These are phyloP conservation scores for Spinibarbus caldwelli DNA, from an alignment of 2,797 vertebrate species.

Conservation along the genomic window DNA sequence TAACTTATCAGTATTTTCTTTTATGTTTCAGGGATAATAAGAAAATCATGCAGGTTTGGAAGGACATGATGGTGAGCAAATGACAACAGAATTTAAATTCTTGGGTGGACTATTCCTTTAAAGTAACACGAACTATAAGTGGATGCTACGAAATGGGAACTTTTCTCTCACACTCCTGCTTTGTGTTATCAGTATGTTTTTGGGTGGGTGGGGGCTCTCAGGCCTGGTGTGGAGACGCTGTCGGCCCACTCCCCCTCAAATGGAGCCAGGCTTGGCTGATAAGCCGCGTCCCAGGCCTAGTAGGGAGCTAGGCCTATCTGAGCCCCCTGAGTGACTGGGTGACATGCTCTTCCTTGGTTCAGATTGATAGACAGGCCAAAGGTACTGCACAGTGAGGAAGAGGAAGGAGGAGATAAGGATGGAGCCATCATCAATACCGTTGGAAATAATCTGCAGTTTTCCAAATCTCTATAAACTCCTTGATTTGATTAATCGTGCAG, in stretches of 20 bases:
- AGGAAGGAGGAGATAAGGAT: slow-evolving; percentile 51
- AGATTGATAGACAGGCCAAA: slow-evolving; percentile 75
- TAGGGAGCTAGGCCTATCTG: slow-evolving; percentile 86
- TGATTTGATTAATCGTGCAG: slow-evolving; percentile 4
- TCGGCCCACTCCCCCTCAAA: slow-evolving; percentile 55
- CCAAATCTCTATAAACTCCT: neutral
- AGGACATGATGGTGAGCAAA: neutral
- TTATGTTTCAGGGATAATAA: neutral
- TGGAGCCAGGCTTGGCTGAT: slow-evolving; percentile 86
- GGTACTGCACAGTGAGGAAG: slow-evolving; percentile 57
- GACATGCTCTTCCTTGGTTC: slow-evolving; percentile 82
- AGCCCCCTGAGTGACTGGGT: slow-evolving; percentile 79
- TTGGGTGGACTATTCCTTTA: neutral
- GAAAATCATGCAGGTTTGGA: neutral
- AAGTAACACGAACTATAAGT: neutral
- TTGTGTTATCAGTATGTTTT: slow-evolving; percentile 82
- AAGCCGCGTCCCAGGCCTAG: slow-evolving; percentile 80
- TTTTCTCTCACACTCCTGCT: slow-evolving; percentile 62
- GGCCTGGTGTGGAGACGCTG: slow-evolving; percentile 82
- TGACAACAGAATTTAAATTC: neutral
- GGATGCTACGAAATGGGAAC: neutral
- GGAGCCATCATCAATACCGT: slow-evolving; percentile 43
- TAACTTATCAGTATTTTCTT: neutral
- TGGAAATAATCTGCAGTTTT: slow-evolving; percentile 22
- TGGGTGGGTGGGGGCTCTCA: slow-evolving; percentile 80